Evolutionary conservation across 2,113 vertebrate genomes (phyloP), one percentile per base, ranked within the genome.

Genomic region (Leucosticte australis): DNA sequence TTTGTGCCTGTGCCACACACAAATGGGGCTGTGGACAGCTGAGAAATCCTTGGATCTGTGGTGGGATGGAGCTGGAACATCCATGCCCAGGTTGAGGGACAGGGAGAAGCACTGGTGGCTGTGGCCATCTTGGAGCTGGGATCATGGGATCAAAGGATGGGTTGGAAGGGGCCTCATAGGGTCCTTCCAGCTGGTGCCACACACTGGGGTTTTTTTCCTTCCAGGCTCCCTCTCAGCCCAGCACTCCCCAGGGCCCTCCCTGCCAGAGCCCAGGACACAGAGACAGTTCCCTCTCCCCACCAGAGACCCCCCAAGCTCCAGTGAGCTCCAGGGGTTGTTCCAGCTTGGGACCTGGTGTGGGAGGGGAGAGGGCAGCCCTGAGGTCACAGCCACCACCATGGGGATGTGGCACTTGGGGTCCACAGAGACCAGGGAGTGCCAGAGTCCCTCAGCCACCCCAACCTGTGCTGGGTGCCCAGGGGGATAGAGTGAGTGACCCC

Each of bases 391-490:
- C 44, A 44, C 23, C 1, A 0, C 3, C 41, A 41, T 41, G 23
- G 46, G 84, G 15, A 70, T 5, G 14, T 28, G 79, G 35, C 62
- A 24, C n/a, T 46, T 18, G 1, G 10, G 16, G 28, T 22, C 16
- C 56, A 4, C 17, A 39, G 41, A 10, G 60, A 14, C 1, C 0
- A 0, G 20, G 50, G 31, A 20, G 28, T 73, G 70, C 59, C 0
- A 1, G 41, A 30, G 33, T 11, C 49, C 57, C 15, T 90, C 31
- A 21, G 44, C 14, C 23, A 30, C 3, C 52, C 46, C 41, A 47
- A 1, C 15, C 33, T 1, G 0, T 9, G 65, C 33, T 1, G 9
- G 42, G 56, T 13, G 24, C 28, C 46, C 0, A 0, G 22, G 26
- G 39, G 31, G 24, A 23, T 0, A 1, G 55, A 33, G 9, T 9